A percentile compares a stretch with the other conserved stretches of the same genome.
phyloP scores from a whole-genome alignment of 2,797 vertebrate species.

The Lepilemur septentrionalis region DNA sequence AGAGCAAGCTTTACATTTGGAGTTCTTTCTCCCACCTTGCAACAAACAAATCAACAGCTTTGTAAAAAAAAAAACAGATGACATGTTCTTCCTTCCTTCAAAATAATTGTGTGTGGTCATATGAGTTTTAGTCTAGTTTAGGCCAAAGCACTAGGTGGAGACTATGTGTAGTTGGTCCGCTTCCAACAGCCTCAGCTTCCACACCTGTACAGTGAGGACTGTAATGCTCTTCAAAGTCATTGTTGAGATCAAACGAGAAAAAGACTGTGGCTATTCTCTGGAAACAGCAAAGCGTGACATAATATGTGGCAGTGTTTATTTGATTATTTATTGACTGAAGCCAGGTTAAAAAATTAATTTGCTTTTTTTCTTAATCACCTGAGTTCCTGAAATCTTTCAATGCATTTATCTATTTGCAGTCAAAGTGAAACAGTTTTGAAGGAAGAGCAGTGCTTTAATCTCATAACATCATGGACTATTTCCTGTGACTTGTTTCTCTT shows the following conservation, averaged over 20 bases:
- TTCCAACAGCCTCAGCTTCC: background rate
- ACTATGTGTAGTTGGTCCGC: background rate
- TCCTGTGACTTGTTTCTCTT: background rate
- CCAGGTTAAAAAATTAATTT: background rate
- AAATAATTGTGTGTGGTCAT: background rate
- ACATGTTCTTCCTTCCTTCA: background rate
- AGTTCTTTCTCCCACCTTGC: background rate
- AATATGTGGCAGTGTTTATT: background rate
- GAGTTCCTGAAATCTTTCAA: background rate
- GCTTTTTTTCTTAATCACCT: background rate
- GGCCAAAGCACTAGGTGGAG: background rate
- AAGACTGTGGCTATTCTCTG: background rate
- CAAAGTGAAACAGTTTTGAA: background rate
- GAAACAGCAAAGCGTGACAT: background rate
- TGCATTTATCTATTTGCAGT: background rate
- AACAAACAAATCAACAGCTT: background rate
- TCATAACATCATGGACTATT: background rate
- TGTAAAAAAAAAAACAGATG: background rate
- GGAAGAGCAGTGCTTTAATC: background rate
- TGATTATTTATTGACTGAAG: background rate
- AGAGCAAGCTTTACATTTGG: background rate
- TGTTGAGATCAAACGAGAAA: background rate
- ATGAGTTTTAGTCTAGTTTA: background rate
- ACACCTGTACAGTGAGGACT: background rate
- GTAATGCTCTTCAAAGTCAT: accelerated